Percentiles rank a stretch among this genome's conserved stretches.
Conservation (phyloP, 2,113 vertebrate genomes). For the Cynoglossus semilaevis region DNA sequence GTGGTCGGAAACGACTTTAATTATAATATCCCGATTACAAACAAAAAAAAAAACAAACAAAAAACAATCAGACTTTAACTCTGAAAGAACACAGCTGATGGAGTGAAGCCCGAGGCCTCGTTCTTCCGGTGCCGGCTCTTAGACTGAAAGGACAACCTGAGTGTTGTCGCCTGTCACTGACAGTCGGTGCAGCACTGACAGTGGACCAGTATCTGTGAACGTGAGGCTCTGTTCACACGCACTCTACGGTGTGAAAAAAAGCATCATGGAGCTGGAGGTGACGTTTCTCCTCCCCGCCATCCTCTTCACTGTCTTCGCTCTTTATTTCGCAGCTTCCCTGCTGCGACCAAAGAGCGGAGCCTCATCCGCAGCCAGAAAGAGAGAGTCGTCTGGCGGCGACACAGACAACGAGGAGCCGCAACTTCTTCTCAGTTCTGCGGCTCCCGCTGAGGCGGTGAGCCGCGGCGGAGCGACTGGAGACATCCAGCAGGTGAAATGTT, state of each 20-base stretch:
- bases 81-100: no score
- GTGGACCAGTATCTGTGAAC: no score
- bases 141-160: no score
- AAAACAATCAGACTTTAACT: no score
- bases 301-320: conserved; percentile 66
- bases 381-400: conserved; percentile 35
- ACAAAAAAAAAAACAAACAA: no score
- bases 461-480: conserved; percentile 38
- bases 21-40: no score
- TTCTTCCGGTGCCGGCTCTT: no score
- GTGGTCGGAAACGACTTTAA: no score
- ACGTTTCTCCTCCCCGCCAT: conserved; percentile 62
- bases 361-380: conserved; percentile 21
- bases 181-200: no score
- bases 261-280: conserved; percentile 64
- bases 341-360: conserved; percentile 52
- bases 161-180: no score
- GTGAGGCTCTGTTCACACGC: not conserved
- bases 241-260: not conserved
- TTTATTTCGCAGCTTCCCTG: conserved; percentile 56
- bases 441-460: conserved; percentile 39
- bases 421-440: not conserved
- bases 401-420: conserved; percentile 18
- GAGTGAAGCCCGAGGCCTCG: no score
- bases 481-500: not conserved